phyloP scores from a whole-genome alignment of 35 echinoderm and acorn worm species.

The Ptychodera flava region DNA sequence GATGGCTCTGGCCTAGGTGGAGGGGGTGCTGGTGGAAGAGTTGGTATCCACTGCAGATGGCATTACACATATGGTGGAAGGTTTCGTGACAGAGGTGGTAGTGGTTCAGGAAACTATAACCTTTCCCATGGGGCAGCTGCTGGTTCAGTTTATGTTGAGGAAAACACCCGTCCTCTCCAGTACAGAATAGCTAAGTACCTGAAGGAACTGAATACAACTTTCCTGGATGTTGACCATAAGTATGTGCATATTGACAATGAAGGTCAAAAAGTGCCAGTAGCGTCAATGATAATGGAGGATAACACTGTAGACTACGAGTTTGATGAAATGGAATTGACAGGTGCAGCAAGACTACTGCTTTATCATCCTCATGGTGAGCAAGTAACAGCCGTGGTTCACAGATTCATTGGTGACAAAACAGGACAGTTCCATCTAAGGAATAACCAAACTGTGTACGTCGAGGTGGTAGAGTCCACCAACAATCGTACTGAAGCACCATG shows the following conservation, averaged over 20 bases:
- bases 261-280: conserved; percentile 54
- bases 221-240: conserved; percentile 78
- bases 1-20: conserved; percentile 47
- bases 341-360: conserved; percentile 53
- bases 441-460: conserved; percentile 64
- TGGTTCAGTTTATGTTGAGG: conserved; percentile 77
- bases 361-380: conserved; percentile 47
- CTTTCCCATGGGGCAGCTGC: conserved; percentile 65
- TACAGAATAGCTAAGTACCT: conserved; percentile 78
- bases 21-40: conserved; percentile 71
- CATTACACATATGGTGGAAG: conserved; percentile 73
- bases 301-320: conserved; percentile 57
- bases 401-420: conserved; percentile 82
- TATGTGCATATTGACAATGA: conserved; percentile 87
- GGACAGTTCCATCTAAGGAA: conserved; percentile 72
- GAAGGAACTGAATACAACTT: conserved; percentile 55
- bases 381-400: conserved; percentile 62
- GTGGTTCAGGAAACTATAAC: conserved; percentile 15
- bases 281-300: conserved; percentile 69
- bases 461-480: conserved; percentile 70
- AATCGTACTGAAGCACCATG: conserved; percentile 87
- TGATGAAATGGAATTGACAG: conserved; percentile 81
- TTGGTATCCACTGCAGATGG: conserved; percentile 84
- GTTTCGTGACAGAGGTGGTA: conserved; percentile 67
- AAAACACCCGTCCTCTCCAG: conserved; percentile 67